These are phyloP conservation scores for Balaeniceps rex DNA, from an alignment of 2,113 vertebrate species.

Conservation along the genomic window DNA sequence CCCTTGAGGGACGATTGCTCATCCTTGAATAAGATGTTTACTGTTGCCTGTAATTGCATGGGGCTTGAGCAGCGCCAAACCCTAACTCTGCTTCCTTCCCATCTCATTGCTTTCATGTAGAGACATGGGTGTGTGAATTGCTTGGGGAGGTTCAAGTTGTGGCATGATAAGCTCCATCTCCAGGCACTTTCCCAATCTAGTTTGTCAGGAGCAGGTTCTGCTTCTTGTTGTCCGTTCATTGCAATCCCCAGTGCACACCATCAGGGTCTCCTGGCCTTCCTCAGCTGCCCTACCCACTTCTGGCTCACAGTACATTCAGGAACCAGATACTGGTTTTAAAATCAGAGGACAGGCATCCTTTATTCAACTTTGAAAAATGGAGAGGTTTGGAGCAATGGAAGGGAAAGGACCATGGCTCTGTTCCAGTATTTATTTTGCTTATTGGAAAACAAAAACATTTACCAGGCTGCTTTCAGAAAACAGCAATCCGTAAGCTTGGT, in stretches of 20 bases:
- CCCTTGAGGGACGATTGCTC: slow-evolving; percentile 44
- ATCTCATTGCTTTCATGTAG: slow-evolving; percentile 53
- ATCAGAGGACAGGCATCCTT: background rate
- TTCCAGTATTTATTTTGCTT: slow-evolving; percentile 45
- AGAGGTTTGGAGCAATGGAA: background rate
- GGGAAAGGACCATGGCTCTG: background rate
- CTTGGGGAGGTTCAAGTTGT: slow-evolving; percentile 36
- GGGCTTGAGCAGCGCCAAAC: slow-evolving; percentile 27
- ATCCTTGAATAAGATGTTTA: slow-evolving; percentile 65
- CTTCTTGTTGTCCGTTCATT: background rate
- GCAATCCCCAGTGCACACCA: background rate
- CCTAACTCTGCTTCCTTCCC: slow-evolving; percentile 54
- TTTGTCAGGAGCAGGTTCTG: slow-evolving; percentile 30
- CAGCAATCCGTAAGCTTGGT: background rate
- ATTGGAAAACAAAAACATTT: slow-evolving; percentile 34
- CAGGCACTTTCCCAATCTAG: slow-evolving; percentile 40
- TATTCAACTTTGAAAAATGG: background rate
- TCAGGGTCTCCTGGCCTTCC: background rate
- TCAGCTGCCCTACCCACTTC: background rate
- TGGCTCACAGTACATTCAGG: background rate
- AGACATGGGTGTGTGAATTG: slow-evolving; percentile 58
- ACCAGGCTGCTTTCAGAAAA: slow-evolving; percentile 17
- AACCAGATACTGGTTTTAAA: background rate
- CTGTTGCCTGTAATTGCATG: slow-evolving; percentile 52
- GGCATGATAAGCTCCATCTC: slow-evolving; percentile 50